Percentiles rank a stretch among this genome's conserved stretches.
phyloP scores from a whole-genome alignment of 2,797 vertebrate genomes.

The Pangasius mekongensis region DNA sequence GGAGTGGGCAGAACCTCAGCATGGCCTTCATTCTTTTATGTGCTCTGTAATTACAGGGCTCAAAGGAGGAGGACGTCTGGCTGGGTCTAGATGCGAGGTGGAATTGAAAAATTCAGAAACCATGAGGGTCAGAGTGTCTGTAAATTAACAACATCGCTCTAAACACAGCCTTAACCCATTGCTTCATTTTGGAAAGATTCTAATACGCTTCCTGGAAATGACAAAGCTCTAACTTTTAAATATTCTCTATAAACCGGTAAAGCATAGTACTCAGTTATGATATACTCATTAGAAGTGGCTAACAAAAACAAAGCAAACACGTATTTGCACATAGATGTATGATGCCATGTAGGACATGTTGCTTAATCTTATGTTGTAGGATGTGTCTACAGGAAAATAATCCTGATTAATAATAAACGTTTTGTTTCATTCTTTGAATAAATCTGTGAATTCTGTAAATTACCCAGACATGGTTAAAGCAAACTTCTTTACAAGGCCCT shows the following conservation, averaged over 20 bases:
- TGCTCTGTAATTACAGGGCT: constrained; percentile 43
- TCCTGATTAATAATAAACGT: neutral
- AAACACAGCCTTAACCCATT: neutral
- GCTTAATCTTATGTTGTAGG: neutral
- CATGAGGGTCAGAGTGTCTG: neutral
- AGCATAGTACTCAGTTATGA: neutral
- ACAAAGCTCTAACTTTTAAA: neutral
- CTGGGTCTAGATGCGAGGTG: neutral
- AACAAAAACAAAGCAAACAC: neutral
- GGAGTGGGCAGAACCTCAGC: constrained; percentile 31
- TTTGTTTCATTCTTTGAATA: neutral
- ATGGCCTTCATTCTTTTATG: constrained; percentile 33
- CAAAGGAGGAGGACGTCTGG: neutral
- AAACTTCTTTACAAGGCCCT: neutral
- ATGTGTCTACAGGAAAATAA: neutral
- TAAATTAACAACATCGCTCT: neutral
- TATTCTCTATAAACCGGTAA: neutral
- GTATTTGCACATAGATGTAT: neutral
- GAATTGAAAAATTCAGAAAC: neutral
- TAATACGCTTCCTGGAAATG: neutral
- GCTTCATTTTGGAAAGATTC: neutral
- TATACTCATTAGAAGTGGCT: neutral
- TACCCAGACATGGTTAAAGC: neutral
- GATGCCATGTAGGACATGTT: neutral
- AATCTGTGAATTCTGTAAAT: neutral